Percentiles rank a stretch among this genome's conserved stretches.
These are phyloP conservation scores for Peromyscus melanophrys DNA, from an alignment of 2,797 vertebrate species.

Conservation along the genomic window DNA sequence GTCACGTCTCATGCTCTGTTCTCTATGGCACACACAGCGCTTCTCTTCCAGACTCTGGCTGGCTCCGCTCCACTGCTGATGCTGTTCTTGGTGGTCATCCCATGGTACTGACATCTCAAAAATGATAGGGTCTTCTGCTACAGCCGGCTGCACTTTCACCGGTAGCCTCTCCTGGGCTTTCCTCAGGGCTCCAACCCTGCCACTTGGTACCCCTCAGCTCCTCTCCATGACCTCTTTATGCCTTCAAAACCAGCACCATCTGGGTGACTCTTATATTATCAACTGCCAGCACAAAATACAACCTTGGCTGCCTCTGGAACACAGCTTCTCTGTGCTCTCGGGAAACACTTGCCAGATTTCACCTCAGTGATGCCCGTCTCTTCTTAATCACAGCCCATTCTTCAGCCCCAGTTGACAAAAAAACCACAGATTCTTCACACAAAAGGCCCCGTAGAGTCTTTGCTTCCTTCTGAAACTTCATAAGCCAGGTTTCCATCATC, in stretches of 20 bases:
- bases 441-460: not conserved
- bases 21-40: no score
- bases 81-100: not conserved
- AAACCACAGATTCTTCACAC: not conserved
- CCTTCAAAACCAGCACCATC: not conserved
- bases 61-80: not conserved
- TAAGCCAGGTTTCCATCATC: not conserved
- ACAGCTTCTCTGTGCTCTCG: not conserved
- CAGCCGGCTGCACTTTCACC: not conserved
- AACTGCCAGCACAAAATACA: not conserved
- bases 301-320: not conserved
- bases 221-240: not conserved
- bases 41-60: no score
- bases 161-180: not conserved
- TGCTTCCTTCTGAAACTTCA: not conserved
- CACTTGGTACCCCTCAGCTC: not conserved
- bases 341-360: not conserved
- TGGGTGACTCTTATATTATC: not conserved
- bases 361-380: not conserved
- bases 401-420: no score
- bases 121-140: not conserved
- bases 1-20: not conserved
- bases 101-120: not conserved
- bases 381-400: not conserved
- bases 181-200: not conserved